A percentile compares a stretch with the other conserved stretches of the same genome.
Conservation (phyloP, 2,797 vertebrate genomes). For the Anguilla pacifica region DNA sequence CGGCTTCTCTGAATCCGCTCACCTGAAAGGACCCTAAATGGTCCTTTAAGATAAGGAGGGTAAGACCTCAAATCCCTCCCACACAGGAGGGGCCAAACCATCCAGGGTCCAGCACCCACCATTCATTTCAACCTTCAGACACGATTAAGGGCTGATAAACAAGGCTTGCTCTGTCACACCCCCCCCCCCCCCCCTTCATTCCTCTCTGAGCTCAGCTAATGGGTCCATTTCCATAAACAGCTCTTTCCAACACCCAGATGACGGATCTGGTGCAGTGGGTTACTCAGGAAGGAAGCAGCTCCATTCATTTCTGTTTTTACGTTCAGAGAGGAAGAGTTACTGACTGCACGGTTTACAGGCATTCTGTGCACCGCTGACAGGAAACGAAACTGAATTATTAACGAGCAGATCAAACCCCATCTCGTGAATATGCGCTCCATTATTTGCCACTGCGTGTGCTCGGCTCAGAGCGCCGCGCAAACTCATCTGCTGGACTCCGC, state of each 20-base stretch:
- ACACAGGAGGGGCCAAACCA: neutral
- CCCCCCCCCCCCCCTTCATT: neutral
- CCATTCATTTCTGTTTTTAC: constrained; percentile 34
- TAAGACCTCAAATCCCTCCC: neutral
- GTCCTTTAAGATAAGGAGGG: neutral
- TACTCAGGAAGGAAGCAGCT: constrained; percentile 18
- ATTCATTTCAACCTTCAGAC: neutral
- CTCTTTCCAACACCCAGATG: neutral
- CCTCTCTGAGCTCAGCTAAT: neutral
- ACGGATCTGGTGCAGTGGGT: neutral
- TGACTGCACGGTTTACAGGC: constrained; percentile 41
- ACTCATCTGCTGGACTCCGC: neutral
- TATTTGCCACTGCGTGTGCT: neutral
- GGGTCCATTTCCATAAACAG: neutral
- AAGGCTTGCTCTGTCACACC: neutral
- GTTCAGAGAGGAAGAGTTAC: constrained; percentile 44
- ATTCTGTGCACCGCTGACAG: constrained; percentile 62
- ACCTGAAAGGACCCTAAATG: neutral
- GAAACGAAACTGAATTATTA: constrained; percentile 72
- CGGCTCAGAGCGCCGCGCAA: neutral
- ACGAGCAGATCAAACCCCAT: constrained; percentile 62
- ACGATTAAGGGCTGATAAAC: neutral
- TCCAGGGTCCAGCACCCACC: neutral
- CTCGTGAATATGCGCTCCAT: constrained; percentile 48
- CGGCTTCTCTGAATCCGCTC: no score